A percentile compares a stretch with the other conserved stretches of the same genome.
Conservation (phyloP, 2,797 vertebrate genomes). For the Cirrhinus mrigala region DNA sequence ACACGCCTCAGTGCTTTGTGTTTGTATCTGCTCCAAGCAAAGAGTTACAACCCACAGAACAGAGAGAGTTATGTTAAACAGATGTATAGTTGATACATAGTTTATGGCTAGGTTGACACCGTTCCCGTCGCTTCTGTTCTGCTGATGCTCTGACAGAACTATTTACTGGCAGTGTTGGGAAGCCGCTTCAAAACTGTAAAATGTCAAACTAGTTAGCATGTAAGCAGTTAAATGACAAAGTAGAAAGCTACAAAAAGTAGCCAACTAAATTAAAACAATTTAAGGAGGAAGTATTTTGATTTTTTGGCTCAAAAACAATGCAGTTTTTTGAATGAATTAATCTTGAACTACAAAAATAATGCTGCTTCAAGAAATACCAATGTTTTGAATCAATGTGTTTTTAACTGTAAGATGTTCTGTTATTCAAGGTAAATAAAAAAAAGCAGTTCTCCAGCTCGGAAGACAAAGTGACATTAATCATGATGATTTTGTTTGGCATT, state of each 20-base stretch:
- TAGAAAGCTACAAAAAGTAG: background rate
- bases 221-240: background rate
- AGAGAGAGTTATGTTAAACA: slow-evolving; percentile 42
- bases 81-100: slow-evolving; percentile 23
- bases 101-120: background rate
- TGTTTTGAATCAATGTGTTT: background rate
- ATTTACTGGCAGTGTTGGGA: background rate
- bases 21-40: slow-evolving; percentile 3
- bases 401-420: background rate
- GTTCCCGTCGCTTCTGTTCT: background rate
- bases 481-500: slow-evolving; percentile 29
- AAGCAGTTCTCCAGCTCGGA: background rate
- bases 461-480: slow-evolving; percentile 18
- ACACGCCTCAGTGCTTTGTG: slow-evolving; percentile 17
- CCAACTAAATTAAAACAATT: background rate
- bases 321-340: background rate
- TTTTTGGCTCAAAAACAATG: background rate
- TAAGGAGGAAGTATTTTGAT: background rate
- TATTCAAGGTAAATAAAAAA: slow-evolving; percentile 4
- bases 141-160: background rate
- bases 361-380: background rate
- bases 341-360: no score
- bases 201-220: background rate
- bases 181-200: background rate
- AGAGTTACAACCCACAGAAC: slow-evolving; percentile 42